Percentiles rank a stretch among this genome's conserved stretches.
Evolutionary conservation across 2,797 vertebrate species (phyloP).

Genomic region (Chiloscyllium punctatum): DNA sequence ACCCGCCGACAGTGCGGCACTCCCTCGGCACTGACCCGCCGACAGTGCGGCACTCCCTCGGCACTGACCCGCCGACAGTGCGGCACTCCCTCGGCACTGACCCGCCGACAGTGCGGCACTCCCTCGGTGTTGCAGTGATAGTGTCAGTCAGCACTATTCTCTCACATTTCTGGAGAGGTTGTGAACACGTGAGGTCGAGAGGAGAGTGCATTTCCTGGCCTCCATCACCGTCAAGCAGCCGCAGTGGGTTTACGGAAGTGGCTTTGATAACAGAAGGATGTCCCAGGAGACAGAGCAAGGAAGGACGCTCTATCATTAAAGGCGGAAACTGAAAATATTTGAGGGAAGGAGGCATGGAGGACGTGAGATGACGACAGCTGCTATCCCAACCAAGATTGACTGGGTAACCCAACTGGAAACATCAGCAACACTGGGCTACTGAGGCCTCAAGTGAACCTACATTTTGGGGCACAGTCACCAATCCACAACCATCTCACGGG

Average conservation of each 20-base stretch:
- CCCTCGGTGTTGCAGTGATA: neutral
- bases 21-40: neutral
- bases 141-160: neutral
- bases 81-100: neutral
- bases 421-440: no score
- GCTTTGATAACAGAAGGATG: neutral
- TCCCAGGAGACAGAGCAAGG: neutral
- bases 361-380: neutral
- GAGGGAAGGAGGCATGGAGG: no score
- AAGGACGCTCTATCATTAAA: neutral
- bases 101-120: no score
- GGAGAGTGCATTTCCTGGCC: neutral
- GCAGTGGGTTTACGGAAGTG: neutral
- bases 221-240: neutral
- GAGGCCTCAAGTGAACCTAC: neutral
- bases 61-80: no score
- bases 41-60: no score
- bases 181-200: no score
- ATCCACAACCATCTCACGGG: neutral
- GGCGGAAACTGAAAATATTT: neutral
- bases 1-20: neutral
- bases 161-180: neutral
- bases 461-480: neutral
- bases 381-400: neutral
- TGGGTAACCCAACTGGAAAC: no score